These are phyloP conservation scores for Synergus umbraculus DNA, from an alignment of 2,888 invertebrate genomes.

Conservation along the genomic window DNA sequence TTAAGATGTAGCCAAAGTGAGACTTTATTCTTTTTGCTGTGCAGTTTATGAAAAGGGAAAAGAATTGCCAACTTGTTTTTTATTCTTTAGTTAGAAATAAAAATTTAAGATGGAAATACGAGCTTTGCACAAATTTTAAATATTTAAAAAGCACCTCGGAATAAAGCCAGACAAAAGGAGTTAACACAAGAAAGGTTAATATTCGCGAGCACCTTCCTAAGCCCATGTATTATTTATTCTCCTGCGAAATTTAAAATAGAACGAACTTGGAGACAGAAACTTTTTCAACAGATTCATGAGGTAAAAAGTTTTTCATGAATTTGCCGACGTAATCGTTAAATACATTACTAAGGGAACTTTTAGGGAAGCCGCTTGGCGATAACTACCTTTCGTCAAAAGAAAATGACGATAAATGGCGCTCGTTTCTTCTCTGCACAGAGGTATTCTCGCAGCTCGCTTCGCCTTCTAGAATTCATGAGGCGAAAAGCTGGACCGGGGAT, in stretches of 20 bases:
- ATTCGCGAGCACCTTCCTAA: constrained; percentile 36
- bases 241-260: constrained; percentile 30
- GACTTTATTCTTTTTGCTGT: neutral
- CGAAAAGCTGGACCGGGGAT: constrained; percentile 34
- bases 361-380: neutral
- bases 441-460: constrained; percentile 31
- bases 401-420: constrained; percentile 36
- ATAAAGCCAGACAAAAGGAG: constrained; percentile 32
- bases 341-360: neutral
- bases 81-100: constrained; percentile 20
- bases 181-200: constrained; percentile 35
- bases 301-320: neutral
- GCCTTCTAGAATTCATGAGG: constrained; percentile 38
- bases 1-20: neutral
- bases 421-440: constrained; percentile 30
- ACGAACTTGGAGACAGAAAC: neutral
- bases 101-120: constrained; percentile 3
- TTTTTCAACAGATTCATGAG: neutral
- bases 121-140: constrained; percentile 24
- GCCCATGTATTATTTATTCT: constrained; percentile 34
- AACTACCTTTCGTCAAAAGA: constrained; percentile 32
- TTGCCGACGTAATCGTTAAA: neutral
- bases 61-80: neutral
- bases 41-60: neutral
- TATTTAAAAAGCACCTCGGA: constrained; percentile 26